A percentile compares a stretch with the other conserved stretches of the same genome.
Evolutionary conservation across 2,113 vertebrate species (phyloP).

Genomic region (Sylvietta virens): DNA sequence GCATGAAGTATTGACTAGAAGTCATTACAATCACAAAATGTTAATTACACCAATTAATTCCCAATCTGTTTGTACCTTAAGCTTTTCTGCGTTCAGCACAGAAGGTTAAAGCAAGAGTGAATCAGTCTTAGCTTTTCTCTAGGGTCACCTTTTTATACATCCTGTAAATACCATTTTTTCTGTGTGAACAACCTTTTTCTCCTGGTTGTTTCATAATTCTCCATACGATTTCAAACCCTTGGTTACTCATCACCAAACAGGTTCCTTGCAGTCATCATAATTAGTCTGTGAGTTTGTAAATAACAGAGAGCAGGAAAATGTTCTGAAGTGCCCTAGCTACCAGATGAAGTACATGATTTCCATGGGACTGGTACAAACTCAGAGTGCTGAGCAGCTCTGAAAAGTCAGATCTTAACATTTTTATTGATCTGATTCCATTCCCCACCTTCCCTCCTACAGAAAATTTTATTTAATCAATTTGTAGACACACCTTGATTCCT

Average conservation of each 20-base stretch:
- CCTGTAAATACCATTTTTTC: not conserved
- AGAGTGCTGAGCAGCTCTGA: not conserved
- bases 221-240: not conserved
- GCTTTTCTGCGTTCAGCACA: slow-evolving; percentile 79
- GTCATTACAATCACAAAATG: slow-evolving; percentile 95
- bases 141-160: slow-evolving; percentile 58
- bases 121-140: slow-evolving; percentile 78
- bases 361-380: not conserved
- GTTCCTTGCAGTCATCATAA: not conserved
- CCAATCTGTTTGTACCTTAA: slow-evolving; percentile 88
- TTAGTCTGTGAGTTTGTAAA: not conserved
- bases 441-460: not conserved
- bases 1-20: slow-evolving; percentile 91
- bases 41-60: slow-evolving; percentile 99
- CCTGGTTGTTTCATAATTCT: not conserved
- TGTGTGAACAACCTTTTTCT: not conserved
- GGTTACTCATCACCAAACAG: not conserved
- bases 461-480: not conserved
- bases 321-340: not conserved
- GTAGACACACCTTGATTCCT: not conserved
- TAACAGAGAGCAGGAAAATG: not conserved
- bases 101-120: slow-evolving; percentile 90
- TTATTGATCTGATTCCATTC: not conserved
- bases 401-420: not conserved
- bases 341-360: not conserved